A percentile compares a stretch with the other conserved stretches of the same genome.
These are phyloP conservation scores for Cromileptes altivelis DNA, from an alignment of 2,113 vertebrate genomes.

Conservation along the genomic window DNA sequence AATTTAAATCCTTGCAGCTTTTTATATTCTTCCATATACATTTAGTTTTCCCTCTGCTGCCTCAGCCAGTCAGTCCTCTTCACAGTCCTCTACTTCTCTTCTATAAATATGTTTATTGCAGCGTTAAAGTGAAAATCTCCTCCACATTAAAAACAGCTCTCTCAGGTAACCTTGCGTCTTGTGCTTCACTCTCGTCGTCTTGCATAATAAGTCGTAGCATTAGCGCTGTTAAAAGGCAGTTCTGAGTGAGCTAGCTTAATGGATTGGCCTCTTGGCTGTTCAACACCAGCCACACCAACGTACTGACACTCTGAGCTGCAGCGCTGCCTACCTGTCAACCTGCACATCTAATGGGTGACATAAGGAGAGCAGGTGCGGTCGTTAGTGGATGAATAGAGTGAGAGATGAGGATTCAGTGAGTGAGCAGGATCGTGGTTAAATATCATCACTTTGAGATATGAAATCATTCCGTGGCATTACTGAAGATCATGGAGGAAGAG, in stretches of 20 bases:
- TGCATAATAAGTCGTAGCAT: conserved; percentile 42
- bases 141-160: conserved; percentile 2
- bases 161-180: conserved; percentile 1
- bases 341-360: conserved; percentile 8
- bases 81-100: too few relatives aligned
- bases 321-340: conserved; percentile 4
- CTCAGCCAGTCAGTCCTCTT: not conserved
- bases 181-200: conserved; percentile 23
- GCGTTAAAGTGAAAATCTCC: not conserved
- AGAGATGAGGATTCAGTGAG: conserved; percentile 20
- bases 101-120: not conserved
- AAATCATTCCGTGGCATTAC: conserved; percentile 62
- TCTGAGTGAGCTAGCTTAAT: conserved; percentile 12
- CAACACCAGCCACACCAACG: not conserved
- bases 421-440: conserved; percentile 26
- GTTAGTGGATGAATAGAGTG: conserved; percentile 33
- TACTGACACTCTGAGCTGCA: conserved; percentile 2
- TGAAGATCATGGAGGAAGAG: conserved; percentile 28
- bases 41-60: not conserved
- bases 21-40: not conserved
- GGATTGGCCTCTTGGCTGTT: conserved; percentile 21
- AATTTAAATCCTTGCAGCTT: not conserved
- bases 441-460: conserved; percentile 44
- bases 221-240: conserved; percentile 23
- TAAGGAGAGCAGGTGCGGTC: conserved; percentile 30